phyloP scores from a whole-genome alignment of 2,888 invertebrate genomes.

The Tetheella fluctuosa region DNA sequence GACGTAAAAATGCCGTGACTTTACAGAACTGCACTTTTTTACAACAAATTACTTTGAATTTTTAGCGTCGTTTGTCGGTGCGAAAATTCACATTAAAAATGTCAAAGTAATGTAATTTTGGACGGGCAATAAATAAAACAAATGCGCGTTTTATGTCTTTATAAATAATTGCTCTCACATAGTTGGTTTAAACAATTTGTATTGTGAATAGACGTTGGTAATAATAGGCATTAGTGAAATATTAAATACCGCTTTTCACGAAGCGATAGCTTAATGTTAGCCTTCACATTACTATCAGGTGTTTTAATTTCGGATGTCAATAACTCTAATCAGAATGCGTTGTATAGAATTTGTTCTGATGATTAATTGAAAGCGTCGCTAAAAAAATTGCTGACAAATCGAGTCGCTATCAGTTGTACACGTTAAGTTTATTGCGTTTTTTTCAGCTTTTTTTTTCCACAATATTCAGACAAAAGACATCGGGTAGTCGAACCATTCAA shows the following conservation, averaged over 20 bases:
- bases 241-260: slow-evolving; percentile 13
- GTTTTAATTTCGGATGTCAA: slow-evolving; percentile 54
- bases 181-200: slow-evolving; percentile 32
- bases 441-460: slow-evolving; percentile 66
- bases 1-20: slow-evolving; percentile 56
- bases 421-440: slow-evolving; percentile 53
- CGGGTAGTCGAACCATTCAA: slow-evolving; percentile 77
- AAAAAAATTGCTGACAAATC: slow-evolving; percentile 77
- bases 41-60: slow-evolving; percentile 70
- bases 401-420: slow-evolving; percentile 62
- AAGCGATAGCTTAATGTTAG: slow-evolving; percentile 27
- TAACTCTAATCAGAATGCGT: slow-evolving; percentile 55
- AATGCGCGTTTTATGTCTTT: slow-evolving; percentile 64
- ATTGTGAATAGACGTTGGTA: not conserved
- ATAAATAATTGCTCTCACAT: slow-evolving; percentile 62
- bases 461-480: slow-evolving; percentile 62
- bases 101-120: slow-evolving; percentile 63
- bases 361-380: slow-evolving; percentile 67
- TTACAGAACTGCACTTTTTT: slow-evolving; percentile 79
- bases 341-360: slow-evolving; percentile 53
- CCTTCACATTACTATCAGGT: slow-evolving; percentile 51
- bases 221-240: not conserved
- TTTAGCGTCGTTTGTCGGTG: slow-evolving; percentile 58
- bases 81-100: slow-evolving; percentile 71
- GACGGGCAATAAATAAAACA: slow-evolving; percentile 65